Evolutionary conservation across 2,797 vertebrate genomes (phyloP), one percentile per base, ranked within the genome.

Genomic region (Paramormyrops hopkinsi): DNA sequence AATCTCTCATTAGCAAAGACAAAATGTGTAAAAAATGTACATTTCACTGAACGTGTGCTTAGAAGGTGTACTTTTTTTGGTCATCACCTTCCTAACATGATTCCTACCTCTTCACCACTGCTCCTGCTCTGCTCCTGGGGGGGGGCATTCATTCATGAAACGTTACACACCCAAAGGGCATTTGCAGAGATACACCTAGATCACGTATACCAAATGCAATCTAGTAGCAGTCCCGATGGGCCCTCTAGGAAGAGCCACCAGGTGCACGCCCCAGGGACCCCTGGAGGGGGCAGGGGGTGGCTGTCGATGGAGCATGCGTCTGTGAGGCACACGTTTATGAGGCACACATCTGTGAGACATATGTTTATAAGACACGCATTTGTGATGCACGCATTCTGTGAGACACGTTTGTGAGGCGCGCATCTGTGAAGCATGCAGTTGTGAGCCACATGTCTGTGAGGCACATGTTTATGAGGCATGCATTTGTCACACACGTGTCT

Each of bases 1-100:
- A 79, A 79, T 79, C 37, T 79, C 73, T 79, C 73, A 79, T 56
- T 48, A 56, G 53, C n/a, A 88, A 62, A 65, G 33, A 79, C 73
- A 41, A 79, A 79, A 79, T 79, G 37, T 79, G 73, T 19, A 41
- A 41, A 41, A 62, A 59, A 87, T 14, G n/a, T 87, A 65, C 41
- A 87, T 59, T 41, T 56, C 33, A 62, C 41, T 37, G 54, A 87
- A 87, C 11, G 37, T 86, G 12, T 87, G 86, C 86, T 37, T 41
- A 62, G 53, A 65, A 65, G 12, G 86, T 44, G 46, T 76, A 1
- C 3, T 69, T 69, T 62, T 62, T 33, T 69, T 3, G 1, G 62
- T 69, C 9, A 3, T 69, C 62, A 29, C 62, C 25, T 69, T 65
- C 9, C 25, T 76, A 79, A 19, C 12, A 25, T 48, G 82, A 22